A percentile compares a stretch with the other conserved stretches of the same genome.
These are phyloP conservation scores for Cheilosia grossa DNA, from an alignment of 2,888 invertebrate genomes.

Conservation along the genomic window DNA sequence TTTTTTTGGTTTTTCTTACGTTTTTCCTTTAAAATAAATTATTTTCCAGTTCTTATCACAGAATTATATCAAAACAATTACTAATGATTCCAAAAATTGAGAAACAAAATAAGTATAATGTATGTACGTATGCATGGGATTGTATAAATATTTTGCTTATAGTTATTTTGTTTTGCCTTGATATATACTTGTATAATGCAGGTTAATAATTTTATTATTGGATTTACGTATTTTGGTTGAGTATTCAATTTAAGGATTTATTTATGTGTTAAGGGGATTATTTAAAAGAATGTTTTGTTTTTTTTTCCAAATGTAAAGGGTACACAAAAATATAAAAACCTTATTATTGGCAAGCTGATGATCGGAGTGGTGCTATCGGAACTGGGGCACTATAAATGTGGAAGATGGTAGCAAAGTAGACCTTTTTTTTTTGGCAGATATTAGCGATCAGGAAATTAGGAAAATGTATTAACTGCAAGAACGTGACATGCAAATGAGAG, in stretches of 20 bases:
- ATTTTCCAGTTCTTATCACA: constrained; percentile 73
- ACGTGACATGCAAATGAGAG: no score
- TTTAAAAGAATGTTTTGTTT: no score
- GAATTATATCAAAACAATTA: constrained; percentile 72
- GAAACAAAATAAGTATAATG: constrained; percentile 47
- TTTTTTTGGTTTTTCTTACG: constrained; percentile 10
- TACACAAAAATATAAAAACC: no score
- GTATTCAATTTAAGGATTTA: constrained; percentile 42
- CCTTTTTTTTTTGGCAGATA: no score
- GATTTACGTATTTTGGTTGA: constrained; percentile 63
- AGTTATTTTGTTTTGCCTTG: constrained; percentile 30
- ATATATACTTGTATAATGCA: constrained; percentile 63
- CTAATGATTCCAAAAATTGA: constrained; percentile 54
- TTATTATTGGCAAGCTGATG: neutral
- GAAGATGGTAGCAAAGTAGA: no score
- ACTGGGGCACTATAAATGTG: no score
- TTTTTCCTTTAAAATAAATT: constrained; percentile 59
- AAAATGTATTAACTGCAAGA: no score
- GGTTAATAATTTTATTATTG: constrained; percentile 55
- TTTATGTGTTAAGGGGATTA: constrained; percentile 9
- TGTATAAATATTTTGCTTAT: constrained; percentile 34
- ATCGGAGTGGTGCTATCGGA: no score
- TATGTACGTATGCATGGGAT: constrained; percentile 26
- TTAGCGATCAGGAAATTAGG: no score
- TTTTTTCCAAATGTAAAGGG: no score